Base-by-base conservation (phyloP, 2,113 vertebrate genomes). In the Rhizomys pruinosus region DNA sequence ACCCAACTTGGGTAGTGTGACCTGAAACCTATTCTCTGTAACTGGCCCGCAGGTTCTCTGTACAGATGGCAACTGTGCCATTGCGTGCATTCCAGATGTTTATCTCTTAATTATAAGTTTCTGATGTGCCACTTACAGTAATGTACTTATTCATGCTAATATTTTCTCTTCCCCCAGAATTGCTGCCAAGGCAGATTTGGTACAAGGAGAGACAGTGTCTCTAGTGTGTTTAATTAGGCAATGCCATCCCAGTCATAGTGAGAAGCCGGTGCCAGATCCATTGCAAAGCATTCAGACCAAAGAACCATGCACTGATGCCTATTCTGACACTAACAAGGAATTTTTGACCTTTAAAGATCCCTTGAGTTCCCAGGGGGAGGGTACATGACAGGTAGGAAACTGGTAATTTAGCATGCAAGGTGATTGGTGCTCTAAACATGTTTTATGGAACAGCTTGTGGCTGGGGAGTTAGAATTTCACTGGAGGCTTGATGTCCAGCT, bases 51-150 rank as follows among this genome's bases (percentile, higher is more conserved):
- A 1, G 84, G 77, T 39, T 89, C 37, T 87, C 69, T 23, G 61
- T 78, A 22, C 39, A 61, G 55, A 94, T 39, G 29, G 10, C 39
- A 68, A 88, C 79, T 22, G 29, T 7, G 32, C 91, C 93, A 94
- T 80, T 92, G 69, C 74, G 5, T 86, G 78, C 0, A 22, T 84
- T 87, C 92, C 92, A 96, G 97, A 96, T 97, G 57, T 87, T 92
- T 97, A 96, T 97, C 95, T 95, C 47, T 86, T 97, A 96, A 97
- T 97, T 93, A 94, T 0, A 64, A 97, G 92, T 82, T 77, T 94
- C 91, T 94, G 82, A 92, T 94, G 93, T 44, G 76, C 95, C 91
- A 94, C 84, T 96, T 94, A 91, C 23, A 1, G 72, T 84, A 97
- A 96, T 95, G 82, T 77, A 71, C 92, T 96, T 92, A 92, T 87